These are phyloP conservation scores for Galeopterus variegatus DNA, from an alignment of 2,113 vertebrate species.

Conservation along the genomic window DNA sequence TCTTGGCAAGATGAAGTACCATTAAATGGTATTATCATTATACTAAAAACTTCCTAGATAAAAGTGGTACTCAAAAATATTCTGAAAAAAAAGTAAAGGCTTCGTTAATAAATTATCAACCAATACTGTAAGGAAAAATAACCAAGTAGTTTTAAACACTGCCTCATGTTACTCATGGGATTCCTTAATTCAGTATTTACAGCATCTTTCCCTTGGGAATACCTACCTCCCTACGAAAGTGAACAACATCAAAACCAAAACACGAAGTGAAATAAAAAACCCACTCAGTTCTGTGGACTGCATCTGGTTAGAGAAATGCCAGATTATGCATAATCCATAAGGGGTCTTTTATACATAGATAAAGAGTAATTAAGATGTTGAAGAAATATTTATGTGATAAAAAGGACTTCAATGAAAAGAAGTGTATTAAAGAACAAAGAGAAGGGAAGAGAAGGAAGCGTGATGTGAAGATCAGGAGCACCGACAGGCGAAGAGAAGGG, in stretches of 20 bases:
- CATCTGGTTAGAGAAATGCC: background rate
- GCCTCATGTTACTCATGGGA: background rate
- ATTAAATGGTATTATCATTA: background rate
- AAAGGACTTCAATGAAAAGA: background rate
- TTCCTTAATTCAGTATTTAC: background rate
- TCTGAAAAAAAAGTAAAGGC: background rate
- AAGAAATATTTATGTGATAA: background rate
- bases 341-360: background rate
- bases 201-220: background rate
- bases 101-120: conserved; percentile 22
- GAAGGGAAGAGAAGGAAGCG: background rate
- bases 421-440: background rate
- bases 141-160: background rate
- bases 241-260: conserved; percentile 22
- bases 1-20: background rate
- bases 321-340: background rate
- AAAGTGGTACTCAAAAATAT: background rate
- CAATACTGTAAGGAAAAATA: background rate
- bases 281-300: background rate
- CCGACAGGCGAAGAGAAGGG: background rate
- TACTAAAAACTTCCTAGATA: background rate
- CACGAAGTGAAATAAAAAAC: background rate
- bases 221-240: background rate
- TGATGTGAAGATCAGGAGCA: background rate
- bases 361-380: background rate